These are phyloP conservation scores for Motacilla tschutschensis DNA, from an alignment of 2,113 vertebrate genomes.

Conservation along the genomic window DNA sequence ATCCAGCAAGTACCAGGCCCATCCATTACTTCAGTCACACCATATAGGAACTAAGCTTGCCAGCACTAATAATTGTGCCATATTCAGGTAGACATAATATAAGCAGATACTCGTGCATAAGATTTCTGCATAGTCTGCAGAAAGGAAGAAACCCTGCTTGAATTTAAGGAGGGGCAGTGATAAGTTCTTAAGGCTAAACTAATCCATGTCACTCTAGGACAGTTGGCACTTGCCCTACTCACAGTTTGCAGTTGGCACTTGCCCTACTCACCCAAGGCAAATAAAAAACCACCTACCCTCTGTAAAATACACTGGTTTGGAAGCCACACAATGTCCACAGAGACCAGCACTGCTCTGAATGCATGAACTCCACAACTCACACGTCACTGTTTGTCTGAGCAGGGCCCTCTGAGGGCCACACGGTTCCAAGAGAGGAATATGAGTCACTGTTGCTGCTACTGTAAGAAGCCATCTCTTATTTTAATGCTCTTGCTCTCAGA, in stretches of 20 bases:
- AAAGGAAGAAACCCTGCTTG: constrained; percentile 31
- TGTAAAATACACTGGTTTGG: background rate
- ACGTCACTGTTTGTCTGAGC: background rate
- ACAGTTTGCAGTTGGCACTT: background rate
- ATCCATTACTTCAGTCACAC: background rate
- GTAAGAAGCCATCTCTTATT: background rate
- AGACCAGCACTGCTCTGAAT: background rate
- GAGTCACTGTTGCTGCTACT: background rate
- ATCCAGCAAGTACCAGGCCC: background rate
- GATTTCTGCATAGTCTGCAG: constrained; percentile 6
- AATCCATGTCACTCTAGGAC: background rate
- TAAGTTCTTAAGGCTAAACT: constrained; percentile 36
- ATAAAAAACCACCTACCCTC: background rate
- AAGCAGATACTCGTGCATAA: background rate
- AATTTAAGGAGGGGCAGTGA: constrained; percentile 46
- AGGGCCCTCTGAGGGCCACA: background rate
- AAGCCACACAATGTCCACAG: background rate
- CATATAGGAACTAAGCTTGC: background rate
- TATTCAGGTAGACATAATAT: background rate
- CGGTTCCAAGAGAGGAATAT: background rate
- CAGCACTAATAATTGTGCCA: background rate
- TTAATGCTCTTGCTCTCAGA: background rate
- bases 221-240: background rate
- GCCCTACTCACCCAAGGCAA: background rate
- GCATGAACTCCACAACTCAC: background rate